A percentile compares a stretch with the other conserved stretches of the same genome.
These are phyloP conservation scores for Leptinotarsa tumamoca DNA, from an alignment of 2,888 invertebrate species.

Conservation along the genomic window DNA sequence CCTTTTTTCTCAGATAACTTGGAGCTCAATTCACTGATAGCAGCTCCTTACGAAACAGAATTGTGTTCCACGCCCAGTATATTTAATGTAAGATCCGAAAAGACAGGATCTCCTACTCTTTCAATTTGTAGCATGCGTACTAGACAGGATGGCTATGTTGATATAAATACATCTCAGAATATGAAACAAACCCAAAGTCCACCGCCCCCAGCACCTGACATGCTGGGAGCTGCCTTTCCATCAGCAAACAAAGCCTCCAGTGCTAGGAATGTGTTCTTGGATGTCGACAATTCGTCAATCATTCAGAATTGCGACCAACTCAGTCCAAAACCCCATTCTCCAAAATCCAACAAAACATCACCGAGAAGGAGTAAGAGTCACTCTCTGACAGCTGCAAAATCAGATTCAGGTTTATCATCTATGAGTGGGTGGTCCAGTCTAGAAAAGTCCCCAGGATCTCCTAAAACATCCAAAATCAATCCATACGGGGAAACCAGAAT, in stretches of 20 bases:
- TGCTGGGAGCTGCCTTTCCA: slow-evolving; percentile 66
- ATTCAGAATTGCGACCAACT: slow-evolving; percentile 67
- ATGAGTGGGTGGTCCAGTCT: slow-evolving; percentile 89
- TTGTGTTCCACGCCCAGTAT: slow-evolving; percentile 69
- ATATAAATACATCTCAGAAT: slow-evolving; percentile 54
- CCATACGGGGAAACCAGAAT: slow-evolving; percentile 50
- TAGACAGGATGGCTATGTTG: slow-evolving; percentile 73
- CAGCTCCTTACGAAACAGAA: slow-evolving; percentile 68
- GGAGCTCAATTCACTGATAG: slow-evolving; percentile 67
- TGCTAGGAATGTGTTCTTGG: slow-evolving; percentile 66
- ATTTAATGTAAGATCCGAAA: slow-evolving; percentile 67
- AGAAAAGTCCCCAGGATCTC: slow-evolving; percentile 87
- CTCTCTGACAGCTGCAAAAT: slow-evolving; percentile 78
- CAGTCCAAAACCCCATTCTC: slow-evolving; percentile 76
- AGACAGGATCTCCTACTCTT: slow-evolving; percentile 73
- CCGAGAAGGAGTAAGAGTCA: slow-evolving; percentile 76
- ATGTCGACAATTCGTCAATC: slow-evolving; percentile 63
- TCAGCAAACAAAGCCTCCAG: slow-evolving; percentile 48
- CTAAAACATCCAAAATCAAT: slow-evolving; percentile 69
- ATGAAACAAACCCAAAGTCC: slow-evolving; percentile 69
- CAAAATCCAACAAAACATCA: slow-evolving; percentile 79
- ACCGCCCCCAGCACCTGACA: slow-evolving; percentile 84
- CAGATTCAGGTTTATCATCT: slow-evolving; percentile 87
- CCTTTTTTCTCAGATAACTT: slow-evolving; percentile 64
- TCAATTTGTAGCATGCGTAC: slow-evolving; percentile 76